Conservation (phyloP, 2,888 invertebrate genomes). For the Nomada goodeniana region DNA sequence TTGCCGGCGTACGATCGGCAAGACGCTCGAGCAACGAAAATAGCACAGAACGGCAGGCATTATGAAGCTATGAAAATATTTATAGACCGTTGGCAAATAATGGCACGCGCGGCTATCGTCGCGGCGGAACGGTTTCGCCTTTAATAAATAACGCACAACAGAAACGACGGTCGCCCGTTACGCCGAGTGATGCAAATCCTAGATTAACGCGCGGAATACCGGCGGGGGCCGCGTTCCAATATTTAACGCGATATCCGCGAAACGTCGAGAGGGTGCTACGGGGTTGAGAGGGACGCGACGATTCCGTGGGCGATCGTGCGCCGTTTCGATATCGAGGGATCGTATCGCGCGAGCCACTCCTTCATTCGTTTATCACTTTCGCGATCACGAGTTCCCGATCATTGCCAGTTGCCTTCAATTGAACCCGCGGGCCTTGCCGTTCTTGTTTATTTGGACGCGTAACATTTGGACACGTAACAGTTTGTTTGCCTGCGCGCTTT, state of each 20-base stretch:
- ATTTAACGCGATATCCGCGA: slow-evolving; percentile 22
- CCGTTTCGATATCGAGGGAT: slow-evolving; percentile 43
- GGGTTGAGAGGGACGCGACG: neutral
- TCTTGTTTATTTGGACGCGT: neutral
- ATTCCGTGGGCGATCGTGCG: neutral
- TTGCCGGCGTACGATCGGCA: slow-evolving; percentile 48
- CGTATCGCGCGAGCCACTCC: slow-evolving; percentile 11
- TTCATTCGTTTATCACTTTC: slow-evolving; percentile 44
- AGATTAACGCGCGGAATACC: slow-evolving; percentile 23
- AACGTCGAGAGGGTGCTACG: neutral
- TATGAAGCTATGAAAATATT: slow-evolving; percentile 66
- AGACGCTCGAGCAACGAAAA: slow-evolving; percentile 59
- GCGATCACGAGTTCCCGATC: slow-evolving; percentile 30
- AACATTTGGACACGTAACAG: neutral
- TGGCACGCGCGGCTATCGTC: slow-evolving; percentile 40
- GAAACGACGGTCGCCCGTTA: slow-evolving; percentile 14
- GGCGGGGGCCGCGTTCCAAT: slow-evolving; percentile 10
- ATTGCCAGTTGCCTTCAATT: slow-evolving; percentile 31
- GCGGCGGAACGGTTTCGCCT: slow-evolving; percentile 43
- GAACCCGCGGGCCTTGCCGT: slow-evolving; percentile 13
- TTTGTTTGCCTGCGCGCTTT: neutral
- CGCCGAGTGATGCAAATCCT: slow-evolving; percentile 40
- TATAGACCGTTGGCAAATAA: slow-evolving; percentile 65
- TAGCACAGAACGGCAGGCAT: slow-evolving; percentile 57
- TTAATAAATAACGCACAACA: slow-evolving; percentile 55